These are phyloP conservation scores for Coronaproctus castanopsis DNA, from an alignment of 2,888 invertebrate genomes.

Conservation along the genomic window DNA sequence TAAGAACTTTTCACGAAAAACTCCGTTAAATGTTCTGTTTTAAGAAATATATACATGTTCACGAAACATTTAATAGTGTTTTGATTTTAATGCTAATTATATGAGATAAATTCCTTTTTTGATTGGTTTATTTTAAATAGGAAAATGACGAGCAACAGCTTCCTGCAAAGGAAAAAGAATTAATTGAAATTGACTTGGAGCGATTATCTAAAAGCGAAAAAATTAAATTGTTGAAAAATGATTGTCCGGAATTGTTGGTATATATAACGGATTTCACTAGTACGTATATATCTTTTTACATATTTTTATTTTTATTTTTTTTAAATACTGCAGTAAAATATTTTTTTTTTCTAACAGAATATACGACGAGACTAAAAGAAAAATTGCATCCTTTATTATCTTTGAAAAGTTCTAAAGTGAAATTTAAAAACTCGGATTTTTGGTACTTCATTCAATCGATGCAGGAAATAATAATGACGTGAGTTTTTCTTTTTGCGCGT, in stretches of 20 bases:
- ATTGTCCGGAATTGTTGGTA: conserved; percentile 68
- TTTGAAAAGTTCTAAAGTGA: background rate
- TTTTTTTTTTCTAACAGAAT: background rate
- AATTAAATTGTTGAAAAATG: conserved; percentile 52
- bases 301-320: background rate
- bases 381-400: background rate
- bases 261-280: conserved; percentile 55
- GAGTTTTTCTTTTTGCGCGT: background rate
- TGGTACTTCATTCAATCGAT: background rate
- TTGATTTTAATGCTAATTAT: no score
- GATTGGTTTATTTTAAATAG: background rate
- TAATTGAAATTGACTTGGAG: conserved; percentile 54
- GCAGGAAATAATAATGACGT: background rate
- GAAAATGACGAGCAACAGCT: background rate
- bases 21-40: no score
- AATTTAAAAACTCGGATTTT: background rate
- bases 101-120: no score
- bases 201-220: conserved; percentile 56
- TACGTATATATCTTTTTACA: background rate
- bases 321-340: background rate
- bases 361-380: background rate
- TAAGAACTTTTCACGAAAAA: no score
- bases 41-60: no score
- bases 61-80: no score
- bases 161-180: conserved; percentile 30